These are phyloP conservation scores for Panzeria rudis DNA, from an alignment of 2,888 invertebrate species.

Conservation along the genomic window DNA sequence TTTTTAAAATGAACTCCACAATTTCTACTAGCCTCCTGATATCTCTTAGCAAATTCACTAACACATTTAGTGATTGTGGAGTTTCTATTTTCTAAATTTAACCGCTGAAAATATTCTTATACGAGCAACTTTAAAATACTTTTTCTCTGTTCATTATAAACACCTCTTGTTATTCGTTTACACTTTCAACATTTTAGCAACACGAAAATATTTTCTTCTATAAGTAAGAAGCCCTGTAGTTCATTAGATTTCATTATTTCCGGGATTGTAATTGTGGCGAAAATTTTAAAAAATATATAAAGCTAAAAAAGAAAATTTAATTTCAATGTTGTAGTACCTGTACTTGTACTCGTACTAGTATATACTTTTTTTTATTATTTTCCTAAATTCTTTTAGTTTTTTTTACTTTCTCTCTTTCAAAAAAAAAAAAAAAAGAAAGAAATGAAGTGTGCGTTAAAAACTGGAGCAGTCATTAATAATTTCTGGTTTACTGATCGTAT, in stretches of 20 bases:
- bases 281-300: not conserved
- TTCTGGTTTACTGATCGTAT: conserved; percentile 29
- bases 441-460: conserved; percentile 38
- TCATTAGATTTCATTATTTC: conserved; percentile 34
- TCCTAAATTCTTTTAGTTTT: too few species aligned
- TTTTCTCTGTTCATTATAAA: not conserved
- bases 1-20: conserved; percentile 29
- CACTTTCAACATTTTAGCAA: not conserved
- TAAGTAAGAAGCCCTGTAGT: not conserved
- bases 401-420: not conserved
- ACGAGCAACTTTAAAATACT: not conserved
- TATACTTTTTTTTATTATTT: conserved; percentile 17
- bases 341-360: not conserved
- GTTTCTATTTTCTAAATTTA: conserved; percentile 22
- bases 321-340: not conserved
- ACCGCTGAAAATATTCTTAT: not conserved
- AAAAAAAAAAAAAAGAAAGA: conserved; percentile 2
- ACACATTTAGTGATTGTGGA: conserved; percentile 10
- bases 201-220: not conserved
- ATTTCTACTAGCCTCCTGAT: conserved; percentile 47
- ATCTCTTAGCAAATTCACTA: conserved; percentile 27
- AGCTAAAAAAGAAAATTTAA: not conserved
- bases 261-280: conserved; percentile 14
- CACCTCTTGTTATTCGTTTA: not conserved
- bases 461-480: conserved; percentile 54